Evolutionary conservation across 2,888 invertebrate species (phyloP), one percentile per base, ranked within the genome.

Genomic region (Idaea aversata): DNA sequence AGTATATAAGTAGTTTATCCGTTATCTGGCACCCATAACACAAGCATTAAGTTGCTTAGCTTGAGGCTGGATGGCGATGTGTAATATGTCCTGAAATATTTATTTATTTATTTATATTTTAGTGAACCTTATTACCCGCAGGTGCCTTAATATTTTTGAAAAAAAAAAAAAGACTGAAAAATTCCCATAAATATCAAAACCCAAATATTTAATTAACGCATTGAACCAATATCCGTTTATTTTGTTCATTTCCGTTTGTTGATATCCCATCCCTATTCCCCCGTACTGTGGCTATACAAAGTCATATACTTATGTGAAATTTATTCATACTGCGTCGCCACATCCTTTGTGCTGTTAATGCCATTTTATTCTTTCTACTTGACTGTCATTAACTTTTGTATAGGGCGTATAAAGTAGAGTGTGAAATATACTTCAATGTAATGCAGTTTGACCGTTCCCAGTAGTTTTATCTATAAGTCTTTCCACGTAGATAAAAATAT

Each of bases 271-370:
- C 47, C 47, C 47, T 47, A 47, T 47, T 47, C 13, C 13, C 25
- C 47, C 47, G 47, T 47, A 47, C 47, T 6, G 47, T 47, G 47
- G 47, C 47, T 47, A 73, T 77, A 80, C 75, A 84, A 82, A 84
- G 85, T 83, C 83, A 80, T 83, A 77, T 81, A 15, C 80, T 7
- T 47, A 13, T 81, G 83, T 72, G 72, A 77, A 84, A 85, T 83
- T 82, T 87, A 86, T 86, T 85, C 86, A 75, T 73, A 75, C 79
- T 78, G 67, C 81, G 83, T 84, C 79, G 81, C 73, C 69, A 64
- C 68, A 67, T 72, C 77, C 85, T 86, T 88, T 88, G 84, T 86
- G 82, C 86, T 85, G 85, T 84, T 88, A 87, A 88, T 88, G 82
- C 77, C 79, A 83, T 87, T 86, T 84, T 83, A 86, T 85, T 86